Base-by-base conservation (phyloP, 2,888 invertebrate genomes). In the Hecatera dysodea region DNA sequence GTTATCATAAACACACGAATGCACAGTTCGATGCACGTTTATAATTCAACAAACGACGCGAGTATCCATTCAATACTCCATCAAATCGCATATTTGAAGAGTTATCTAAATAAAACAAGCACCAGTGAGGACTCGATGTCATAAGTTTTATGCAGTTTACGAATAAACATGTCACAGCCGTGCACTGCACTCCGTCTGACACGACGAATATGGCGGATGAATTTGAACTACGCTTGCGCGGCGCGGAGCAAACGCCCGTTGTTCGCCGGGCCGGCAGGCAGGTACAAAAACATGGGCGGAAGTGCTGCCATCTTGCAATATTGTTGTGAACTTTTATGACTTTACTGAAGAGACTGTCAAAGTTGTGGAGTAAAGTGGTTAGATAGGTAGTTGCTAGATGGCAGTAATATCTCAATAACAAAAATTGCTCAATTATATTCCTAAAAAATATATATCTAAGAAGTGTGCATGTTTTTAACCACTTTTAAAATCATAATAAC, bases 131-230 rank as follows among this genome's bases (percentile, higher is more conserved):
- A 91, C 87, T 91, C 89, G 91, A 89, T 94, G 90, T 93, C 91
- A 92, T 93, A 91, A 89, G 90, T 92, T 93, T 89, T 91, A 90
- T 92, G 88, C 90, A 92, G 89, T 94, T 95, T 94, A 93, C 94
- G 94, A 93, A 91, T 94, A 94, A 95, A 95, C 95, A 95, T 95
- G 93, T 89, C 92, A 94, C 93, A 92, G 92, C 92, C 93, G 94
- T 91, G 90, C 95, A 93, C 93, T 93, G 94, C 94, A 95, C 93
- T 94, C 92, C 94, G 95, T 91, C 93, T 93, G 95, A 95, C 95
- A 94, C 95, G 95, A 95, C 95, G 94, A 96, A 96, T 95, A 96
- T 96, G 95, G 95, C 96, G 95, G 95, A 94, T 93, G 95, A 92
- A 93, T 95, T 95, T 91, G 91, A 94, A 96, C 95, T 95, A 95